phyloP scores from a whole-genome alignment of 2,888 invertebrate species.

The Belgica antarctica region DNA sequence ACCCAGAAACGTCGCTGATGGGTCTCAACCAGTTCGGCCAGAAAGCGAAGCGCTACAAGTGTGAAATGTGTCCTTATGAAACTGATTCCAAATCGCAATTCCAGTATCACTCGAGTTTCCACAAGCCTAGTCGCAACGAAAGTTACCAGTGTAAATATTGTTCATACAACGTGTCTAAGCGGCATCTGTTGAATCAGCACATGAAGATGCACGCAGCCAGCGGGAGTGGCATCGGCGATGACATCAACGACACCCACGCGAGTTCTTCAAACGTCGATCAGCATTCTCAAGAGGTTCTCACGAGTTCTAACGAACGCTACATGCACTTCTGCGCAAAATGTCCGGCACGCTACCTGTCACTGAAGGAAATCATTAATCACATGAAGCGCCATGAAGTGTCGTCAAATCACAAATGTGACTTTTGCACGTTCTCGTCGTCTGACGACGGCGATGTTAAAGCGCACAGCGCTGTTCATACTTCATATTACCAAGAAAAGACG shows the following conservation, averaged over 20 bases:
- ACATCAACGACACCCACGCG: conserved; percentile 51
- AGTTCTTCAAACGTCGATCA: conserved; percentile 51
- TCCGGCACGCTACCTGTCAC: conserved; percentile 78
- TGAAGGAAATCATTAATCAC: conserved; percentile 71
- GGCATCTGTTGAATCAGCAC: conserved; percentile 80
- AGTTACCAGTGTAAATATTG: conserved; percentile 75
- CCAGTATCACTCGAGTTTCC: conserved; percentile 83
- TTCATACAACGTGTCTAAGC: conserved; percentile 77
- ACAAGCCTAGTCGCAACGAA: conserved; percentile 54
- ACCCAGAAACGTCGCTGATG: not conserved
- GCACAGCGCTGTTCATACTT: conserved; percentile 72
- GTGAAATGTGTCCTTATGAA: conserved; percentile 78
- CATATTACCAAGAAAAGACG: conserved; percentile 75
- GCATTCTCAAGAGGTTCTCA: conserved; percentile 20
- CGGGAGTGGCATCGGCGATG: conserved; percentile 50
- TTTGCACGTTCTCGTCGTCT: conserved; percentile 73
- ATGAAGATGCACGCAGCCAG: conserved; percentile 69
- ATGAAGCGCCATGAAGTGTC: conserved; percentile 66
- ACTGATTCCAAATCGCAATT: conserved; percentile 84
- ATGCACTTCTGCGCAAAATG: conserved; percentile 77
- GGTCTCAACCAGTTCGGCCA: conserved; percentile 22
- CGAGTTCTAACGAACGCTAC: conserved; percentile 49
- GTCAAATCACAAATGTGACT: conserved; percentile 67
- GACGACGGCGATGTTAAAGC: conserved; percentile 67
- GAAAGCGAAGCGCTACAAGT: conserved; percentile 68